phyloP scores from a whole-genome alignment of 2,797 vertebrate species.

The Threskiornis aethiopicus region DNA sequence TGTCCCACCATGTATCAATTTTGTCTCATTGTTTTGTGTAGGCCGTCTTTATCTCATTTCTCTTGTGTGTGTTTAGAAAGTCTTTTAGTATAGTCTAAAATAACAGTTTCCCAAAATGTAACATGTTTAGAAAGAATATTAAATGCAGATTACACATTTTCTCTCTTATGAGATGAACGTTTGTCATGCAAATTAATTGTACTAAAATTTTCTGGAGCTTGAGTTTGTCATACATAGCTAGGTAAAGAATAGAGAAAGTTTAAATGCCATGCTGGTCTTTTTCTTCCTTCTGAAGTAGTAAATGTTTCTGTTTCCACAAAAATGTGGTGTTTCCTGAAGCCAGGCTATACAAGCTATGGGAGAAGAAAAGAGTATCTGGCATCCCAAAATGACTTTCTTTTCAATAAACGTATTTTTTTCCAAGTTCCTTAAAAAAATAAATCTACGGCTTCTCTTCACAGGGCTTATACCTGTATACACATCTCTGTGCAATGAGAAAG shows the following conservation, averaged over 20 bases:
- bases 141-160: not conserved
- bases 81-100: not conserved
- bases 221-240: not conserved
- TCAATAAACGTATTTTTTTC: not conserved
- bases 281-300: not conserved
- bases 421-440: not conserved
- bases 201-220: not conserved
- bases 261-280: not conserved
- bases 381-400: not conserved
- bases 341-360: not conserved
- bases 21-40: not conserved
- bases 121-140: not conserved
- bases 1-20: not conserved
- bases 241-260: not conserved
- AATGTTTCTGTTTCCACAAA: not conserved
- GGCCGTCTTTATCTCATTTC: not conserved
- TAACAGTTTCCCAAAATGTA: not conserved
- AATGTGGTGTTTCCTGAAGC: not conserved
- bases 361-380: not conserved
- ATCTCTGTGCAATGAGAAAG: not conserved
- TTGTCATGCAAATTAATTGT: not conserved
- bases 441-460: not conserved
- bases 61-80: not conserved
- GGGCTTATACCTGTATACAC: not conserved
- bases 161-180: not conserved